These are phyloP conservation scores for Polypedilum vanderplanki DNA, from an alignment of 1,140 invertebrate genomes.

Conservation along the genomic window DNA sequence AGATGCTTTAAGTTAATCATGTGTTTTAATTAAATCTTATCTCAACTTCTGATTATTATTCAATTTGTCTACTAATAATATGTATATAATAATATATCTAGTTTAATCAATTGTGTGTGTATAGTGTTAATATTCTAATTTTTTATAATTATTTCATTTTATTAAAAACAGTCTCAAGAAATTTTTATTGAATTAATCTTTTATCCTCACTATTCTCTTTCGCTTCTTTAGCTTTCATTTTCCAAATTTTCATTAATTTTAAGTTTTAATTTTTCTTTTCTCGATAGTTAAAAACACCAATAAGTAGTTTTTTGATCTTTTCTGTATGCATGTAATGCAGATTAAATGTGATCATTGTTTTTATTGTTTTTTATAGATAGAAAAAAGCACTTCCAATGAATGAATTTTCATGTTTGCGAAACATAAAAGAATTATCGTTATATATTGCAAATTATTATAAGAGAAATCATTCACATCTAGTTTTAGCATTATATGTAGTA, in stretches of 20 bases:
- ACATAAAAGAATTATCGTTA: neutral
- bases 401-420: neutral
- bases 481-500: neutral
- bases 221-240: too few relatives aligned
- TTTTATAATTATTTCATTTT: neutral
- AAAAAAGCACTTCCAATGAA: slow-evolving; percentile 12
- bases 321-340: neutral
- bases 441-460: neutral
- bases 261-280: too few relatives aligned
- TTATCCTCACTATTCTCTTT: too few relatives aligned
- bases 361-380: neutral
- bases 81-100: slow-evolving; percentile 20
- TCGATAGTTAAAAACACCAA: slow-evolving; percentile 13
- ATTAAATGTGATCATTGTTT: neutral
- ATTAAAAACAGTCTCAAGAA: slow-evolving; percentile 18
- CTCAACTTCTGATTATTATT: slow-evolving; percentile 13
- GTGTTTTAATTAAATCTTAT: neutral
- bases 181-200: neutral
- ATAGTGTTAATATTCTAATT: slow-evolving; percentile 19
- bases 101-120: slow-evolving; percentile 12
- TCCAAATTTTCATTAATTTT: too few relatives aligned
- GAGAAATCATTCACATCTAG: neutral
- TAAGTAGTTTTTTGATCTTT: neutral
- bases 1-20: neutral
- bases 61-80: neutral